Percentiles rank a stretch among this genome's conserved stretches.
phyloP scores from a whole-genome alignment of 2,797 vertebrate species.

The Hydrolagus colliei region DNA sequence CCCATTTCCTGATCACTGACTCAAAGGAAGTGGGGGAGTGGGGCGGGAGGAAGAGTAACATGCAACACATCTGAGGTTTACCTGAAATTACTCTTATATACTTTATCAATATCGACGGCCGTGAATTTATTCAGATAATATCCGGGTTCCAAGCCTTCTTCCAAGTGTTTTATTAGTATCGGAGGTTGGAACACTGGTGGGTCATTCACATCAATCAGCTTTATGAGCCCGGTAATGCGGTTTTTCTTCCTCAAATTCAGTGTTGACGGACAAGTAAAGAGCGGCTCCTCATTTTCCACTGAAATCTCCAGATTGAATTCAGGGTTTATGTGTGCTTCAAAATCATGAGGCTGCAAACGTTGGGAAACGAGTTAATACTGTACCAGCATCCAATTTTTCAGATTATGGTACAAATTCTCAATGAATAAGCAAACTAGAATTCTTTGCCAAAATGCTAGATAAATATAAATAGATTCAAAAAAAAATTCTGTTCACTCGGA shows the following conservation, averaged over 20 bases:
- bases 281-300: slow-evolving; percentile 46
- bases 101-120: slow-evolving; percentile 46
- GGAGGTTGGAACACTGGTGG: slow-evolving; percentile 40
- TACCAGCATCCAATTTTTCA: not conserved
- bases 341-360: slow-evolving; percentile 44
- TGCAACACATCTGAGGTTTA: slow-evolving; percentile 29
- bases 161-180: not conserved
- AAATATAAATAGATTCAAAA: no score
- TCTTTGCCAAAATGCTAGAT: no score
- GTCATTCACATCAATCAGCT: slow-evolving; percentile 51
- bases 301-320: slow-evolving; percentile 41
- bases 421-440: no score
- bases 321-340: slow-evolving; percentile 33
- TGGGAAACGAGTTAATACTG: not conserved
- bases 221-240: slow-evolving; percentile 34
- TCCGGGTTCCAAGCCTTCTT: slow-evolving; percentile 40
- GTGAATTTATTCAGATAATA: slow-evolving; percentile 38
- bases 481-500: no score
- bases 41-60: no score
- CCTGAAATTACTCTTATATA: slow-evolving; percentile 32
- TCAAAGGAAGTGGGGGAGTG: no score
- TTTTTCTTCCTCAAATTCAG: rapidly evolving
- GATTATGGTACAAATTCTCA: no score
- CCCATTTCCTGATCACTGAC: no score
- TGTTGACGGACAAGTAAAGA: slow-evolving; percentile 37